Evolutionary conservation across 1,140 invertebrate species (phyloP).

Genomic region (Prorops nasuta): DNA sequence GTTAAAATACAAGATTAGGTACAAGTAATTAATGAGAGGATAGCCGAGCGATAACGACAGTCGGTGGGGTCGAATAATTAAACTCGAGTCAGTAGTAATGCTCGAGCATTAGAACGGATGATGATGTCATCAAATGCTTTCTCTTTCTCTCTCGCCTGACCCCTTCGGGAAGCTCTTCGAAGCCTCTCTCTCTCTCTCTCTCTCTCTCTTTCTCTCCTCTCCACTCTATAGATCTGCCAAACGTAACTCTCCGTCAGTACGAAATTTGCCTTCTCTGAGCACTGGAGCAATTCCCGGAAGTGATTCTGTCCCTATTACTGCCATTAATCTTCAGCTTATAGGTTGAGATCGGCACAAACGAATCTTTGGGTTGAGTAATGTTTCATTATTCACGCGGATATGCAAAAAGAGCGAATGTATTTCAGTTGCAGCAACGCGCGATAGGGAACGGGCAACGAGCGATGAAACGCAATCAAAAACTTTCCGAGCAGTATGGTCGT

Average conservation of each 20-base stretch:
- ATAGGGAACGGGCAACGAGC: neutral
- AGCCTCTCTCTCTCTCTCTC: neutral
- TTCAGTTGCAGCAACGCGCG: neutral
- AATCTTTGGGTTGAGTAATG: too few species aligned
- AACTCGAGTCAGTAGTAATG: slow-evolving; percentile 7
- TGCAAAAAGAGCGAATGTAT: too few species aligned
- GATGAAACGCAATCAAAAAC: slow-evolving; percentile 24
- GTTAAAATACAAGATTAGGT: neutral
- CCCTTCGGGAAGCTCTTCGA: neutral
- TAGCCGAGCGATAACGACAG: neutral
- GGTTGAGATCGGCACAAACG: too few species aligned
- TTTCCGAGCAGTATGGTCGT: slow-evolving; percentile 9
- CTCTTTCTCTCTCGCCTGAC: neutral
- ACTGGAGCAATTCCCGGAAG: too few species aligned
- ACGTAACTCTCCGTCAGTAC: too few species aligned
- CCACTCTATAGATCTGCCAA: neutral
- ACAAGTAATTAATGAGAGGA: neutral
- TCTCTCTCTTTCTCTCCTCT: slow-evolving; percentile 3
- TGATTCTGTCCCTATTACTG: too few species aligned
- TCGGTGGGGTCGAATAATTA: slow-evolving; percentile 5
- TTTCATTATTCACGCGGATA: too few species aligned
- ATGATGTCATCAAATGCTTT: slow-evolving; percentile 1
- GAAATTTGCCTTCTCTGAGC: too few species aligned
- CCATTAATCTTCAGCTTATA: too few species aligned
- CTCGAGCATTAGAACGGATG: slow-evolving; percentile 4